Percentiles rank a stretch among this genome's conserved stretches.
Conservation (phyloP, 2,797 vertebrate genomes). For the Thamnophis elegans region DNA sequence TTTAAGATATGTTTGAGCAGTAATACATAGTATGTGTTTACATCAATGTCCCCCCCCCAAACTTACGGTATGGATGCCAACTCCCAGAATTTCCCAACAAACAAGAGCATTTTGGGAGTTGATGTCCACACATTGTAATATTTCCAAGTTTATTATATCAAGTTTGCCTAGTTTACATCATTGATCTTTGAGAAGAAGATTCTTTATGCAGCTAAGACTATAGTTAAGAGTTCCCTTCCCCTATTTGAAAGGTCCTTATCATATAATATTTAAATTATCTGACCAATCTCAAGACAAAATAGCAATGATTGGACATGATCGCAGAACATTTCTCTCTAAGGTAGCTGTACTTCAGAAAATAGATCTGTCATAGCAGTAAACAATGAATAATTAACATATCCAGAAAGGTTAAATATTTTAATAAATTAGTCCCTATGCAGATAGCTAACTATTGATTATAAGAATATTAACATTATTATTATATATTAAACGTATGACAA, state of each 20-base stretch:
- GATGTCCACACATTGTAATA: background rate
- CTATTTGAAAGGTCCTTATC: background rate
- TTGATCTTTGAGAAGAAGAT: background rate
- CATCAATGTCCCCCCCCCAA: background rate
- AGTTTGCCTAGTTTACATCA: background rate
- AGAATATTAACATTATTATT: background rate
- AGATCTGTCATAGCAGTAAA: background rate
- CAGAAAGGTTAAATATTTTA: constrained; percentile 9
- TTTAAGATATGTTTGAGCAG: background rate
- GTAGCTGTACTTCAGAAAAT: constrained; percentile 6
- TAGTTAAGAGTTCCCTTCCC: background rate
- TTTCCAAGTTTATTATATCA: background rate
- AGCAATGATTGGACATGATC: constrained; percentile 1
- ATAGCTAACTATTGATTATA: background rate
- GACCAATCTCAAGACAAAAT: background rate
- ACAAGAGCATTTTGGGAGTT: background rate
- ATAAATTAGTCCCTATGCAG: background rate
- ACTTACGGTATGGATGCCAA: background rate
- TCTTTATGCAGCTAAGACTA: background rate
- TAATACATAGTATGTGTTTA: background rate
- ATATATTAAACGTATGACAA: background rate
- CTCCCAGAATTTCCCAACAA: background rate
- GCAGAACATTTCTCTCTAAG: background rate
- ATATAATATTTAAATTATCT: background rate
- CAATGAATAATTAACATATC: background rate